A percentile compares a stretch with the other conserved stretches of the same genome.
These are phyloP conservation scores for Parapsyche elsis DNA, from an alignment of 1,140 invertebrate genomes.

Conservation along the genomic window DNA sequence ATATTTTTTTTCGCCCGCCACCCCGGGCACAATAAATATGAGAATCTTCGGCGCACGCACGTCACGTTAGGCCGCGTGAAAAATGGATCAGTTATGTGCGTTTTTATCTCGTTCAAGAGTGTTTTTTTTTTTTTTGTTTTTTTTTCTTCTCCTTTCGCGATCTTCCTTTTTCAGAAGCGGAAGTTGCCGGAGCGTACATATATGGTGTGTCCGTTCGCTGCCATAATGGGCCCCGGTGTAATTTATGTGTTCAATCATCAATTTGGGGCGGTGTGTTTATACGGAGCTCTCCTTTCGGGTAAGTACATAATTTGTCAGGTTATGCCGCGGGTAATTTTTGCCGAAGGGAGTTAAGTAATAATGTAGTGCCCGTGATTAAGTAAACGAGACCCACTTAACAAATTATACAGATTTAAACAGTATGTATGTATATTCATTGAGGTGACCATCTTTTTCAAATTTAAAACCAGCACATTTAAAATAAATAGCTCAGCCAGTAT, in stretches of 20 bases:
- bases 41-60: constrained; percentile 31
- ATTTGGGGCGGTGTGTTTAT: constrained; percentile 47
- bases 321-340: constrained; percentile 41
- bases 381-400: not conserved
- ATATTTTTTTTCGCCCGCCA: constrained; percentile 23
- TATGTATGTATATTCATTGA: no score
- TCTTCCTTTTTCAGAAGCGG: constrained; percentile 27
- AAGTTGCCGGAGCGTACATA: constrained; percentile 19
- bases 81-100: constrained; percentile 42
- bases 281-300: constrained; percentile 34
- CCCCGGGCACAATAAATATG: constrained; percentile 36
- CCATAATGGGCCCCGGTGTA: constrained; percentile 29
- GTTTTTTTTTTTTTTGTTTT: not conserved
- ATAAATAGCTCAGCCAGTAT: no score
- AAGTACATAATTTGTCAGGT: constrained; percentile 51
- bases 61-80: constrained; percentile 36
- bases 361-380: constrained; percentile 14
- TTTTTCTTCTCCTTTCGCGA: constrained; percentile 14
- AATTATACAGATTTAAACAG: no score
- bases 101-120: not conserved
- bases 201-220: not conserved
- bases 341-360: not conserved
- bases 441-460: no score
- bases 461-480: no score
- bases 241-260: constrained; percentile 51